Conservation (phyloP, 2,797 vertebrate genomes). For the Pantherophis alleghaniensis region DNA sequence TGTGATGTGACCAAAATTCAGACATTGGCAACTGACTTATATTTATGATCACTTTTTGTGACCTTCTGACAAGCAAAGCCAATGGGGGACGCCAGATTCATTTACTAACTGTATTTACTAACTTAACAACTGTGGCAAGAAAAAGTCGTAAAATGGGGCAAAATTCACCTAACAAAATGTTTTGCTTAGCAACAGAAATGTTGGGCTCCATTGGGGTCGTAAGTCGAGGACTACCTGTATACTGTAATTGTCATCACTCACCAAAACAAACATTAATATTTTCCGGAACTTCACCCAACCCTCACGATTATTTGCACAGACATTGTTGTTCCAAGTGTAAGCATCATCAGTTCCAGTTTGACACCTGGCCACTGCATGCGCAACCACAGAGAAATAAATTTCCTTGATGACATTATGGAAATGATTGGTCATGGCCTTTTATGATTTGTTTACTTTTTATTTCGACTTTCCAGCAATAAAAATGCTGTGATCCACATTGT, state of each 20-base stretch:
- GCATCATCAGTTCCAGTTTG: background rate
- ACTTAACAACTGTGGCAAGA: background rate
- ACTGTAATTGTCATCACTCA: background rate
- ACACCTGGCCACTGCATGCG: background rate
- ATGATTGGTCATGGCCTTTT: background rate
- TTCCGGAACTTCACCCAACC: background rate
- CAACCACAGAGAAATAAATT: background rate
- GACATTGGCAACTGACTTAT: background rate
- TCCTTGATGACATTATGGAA: background rate
- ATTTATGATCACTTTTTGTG: background rate
- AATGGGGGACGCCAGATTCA: background rate
- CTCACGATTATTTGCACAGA: background rate
- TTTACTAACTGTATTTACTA: background rate
- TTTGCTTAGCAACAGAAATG: background rate
- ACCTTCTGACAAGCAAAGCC: background rate
- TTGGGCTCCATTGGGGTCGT: background rate
- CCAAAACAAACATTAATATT: background rate
- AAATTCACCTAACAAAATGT: background rate
- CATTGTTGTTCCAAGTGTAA: background rate
- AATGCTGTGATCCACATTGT: too few species aligned
- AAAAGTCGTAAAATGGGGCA: background rate
- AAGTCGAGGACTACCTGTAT: background rate
- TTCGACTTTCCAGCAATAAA: background rate
- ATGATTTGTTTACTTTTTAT: background rate
- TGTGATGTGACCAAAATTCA: background rate